phyloP scores from a whole-genome alignment of 2,888 invertebrate genomes.

The Tuta absoluta region DNA sequence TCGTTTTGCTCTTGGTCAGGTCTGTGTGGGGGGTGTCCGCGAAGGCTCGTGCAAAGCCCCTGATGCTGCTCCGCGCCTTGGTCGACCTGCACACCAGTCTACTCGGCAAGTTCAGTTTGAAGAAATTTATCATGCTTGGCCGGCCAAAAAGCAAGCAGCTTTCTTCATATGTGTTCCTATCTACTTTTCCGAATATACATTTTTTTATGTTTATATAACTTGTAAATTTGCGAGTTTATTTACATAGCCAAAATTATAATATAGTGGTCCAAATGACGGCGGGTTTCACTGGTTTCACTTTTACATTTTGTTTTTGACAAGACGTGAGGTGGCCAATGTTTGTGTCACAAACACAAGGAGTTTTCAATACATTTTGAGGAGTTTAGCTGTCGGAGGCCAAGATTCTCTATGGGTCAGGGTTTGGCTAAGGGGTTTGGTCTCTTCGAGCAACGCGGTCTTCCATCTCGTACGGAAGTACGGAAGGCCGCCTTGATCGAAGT shows the following conservation, averaged over 20 bases:
- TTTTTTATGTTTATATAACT: constrained; percentile 38
- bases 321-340: constrained; percentile 28
- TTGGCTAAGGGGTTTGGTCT: not conserved
- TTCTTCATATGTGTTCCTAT: constrained; percentile 26
- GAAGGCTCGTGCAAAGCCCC: constrained; percentile 41
- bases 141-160: constrained; percentile 38
- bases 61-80: constrained; percentile 36
- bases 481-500: no score
- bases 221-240: constrained; percentile 29
- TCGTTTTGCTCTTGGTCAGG: constrained; percentile 42
- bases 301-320: constrained; percentile 45
- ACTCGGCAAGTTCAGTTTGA: constrained; percentile 44
- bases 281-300: constrained; percentile 43
- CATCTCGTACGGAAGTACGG: no score
- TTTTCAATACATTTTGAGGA: not conserved
- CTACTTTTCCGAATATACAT: constrained; percentile 47
- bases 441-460: no score
- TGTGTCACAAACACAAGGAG: not conserved
- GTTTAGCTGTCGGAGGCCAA: not conserved
- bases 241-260: constrained; percentile 26
- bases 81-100: constrained; percentile 40
- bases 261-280: constrained; percentile 54
- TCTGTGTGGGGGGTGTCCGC: constrained; percentile 56
- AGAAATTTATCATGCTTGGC: constrained; percentile 55
- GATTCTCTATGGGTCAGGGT: no score